phyloP scores from a whole-genome alignment of 2,113 vertebrate species.

The Barbus barbus region DNA sequence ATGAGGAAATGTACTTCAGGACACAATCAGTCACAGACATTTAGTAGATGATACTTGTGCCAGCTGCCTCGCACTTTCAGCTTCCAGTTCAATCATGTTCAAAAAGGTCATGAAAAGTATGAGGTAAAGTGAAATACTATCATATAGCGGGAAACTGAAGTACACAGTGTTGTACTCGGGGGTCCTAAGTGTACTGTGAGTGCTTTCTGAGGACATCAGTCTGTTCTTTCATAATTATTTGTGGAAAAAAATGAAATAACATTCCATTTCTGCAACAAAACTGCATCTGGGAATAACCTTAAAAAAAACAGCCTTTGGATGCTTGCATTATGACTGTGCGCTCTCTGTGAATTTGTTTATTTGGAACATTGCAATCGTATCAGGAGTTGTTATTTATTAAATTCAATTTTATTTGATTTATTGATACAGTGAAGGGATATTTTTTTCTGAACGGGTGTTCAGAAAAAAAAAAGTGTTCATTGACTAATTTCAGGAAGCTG shows the following conservation, averaged over 20 bases:
- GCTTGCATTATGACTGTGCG: background rate
- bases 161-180: background rate
- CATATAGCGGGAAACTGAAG: background rate
- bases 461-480: background rate
- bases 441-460: background rate
- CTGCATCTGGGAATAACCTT: conserved; percentile 6
- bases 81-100: conserved; percentile 22
- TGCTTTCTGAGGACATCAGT: background rate
- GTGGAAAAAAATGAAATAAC: background rate
- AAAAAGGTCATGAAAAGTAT: background rate
- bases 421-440: background rate
- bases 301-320: background rate
- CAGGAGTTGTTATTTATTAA: conserved; percentile 4
- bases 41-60: conserved; percentile 9
- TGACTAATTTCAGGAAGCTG: background rate
- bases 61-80: conserved; percentile 11
- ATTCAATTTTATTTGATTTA: background rate
- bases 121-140: background rate
- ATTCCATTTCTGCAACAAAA: background rate
- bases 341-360: conserved; percentile 1
- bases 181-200: background rate
- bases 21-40: conserved; percentile 33
- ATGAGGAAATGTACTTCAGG: background rate
- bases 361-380: background rate
- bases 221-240: background rate